phyloP scores from a whole-genome alignment of 2,888 invertebrate species.

The Xestobium rufovillosum region DNA sequence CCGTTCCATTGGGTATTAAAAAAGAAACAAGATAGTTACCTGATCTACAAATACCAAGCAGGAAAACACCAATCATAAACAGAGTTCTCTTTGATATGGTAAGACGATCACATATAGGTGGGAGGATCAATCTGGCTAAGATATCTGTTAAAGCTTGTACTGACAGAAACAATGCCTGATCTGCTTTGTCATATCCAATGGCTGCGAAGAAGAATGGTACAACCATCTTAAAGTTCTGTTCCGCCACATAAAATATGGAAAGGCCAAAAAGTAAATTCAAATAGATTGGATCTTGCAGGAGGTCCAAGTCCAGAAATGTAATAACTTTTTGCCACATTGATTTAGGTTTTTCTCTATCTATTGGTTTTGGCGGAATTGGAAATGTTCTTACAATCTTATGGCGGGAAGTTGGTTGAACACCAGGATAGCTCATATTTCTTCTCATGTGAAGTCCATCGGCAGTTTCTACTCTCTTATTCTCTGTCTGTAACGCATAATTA shows the following conservation, averaged over 20 bases:
- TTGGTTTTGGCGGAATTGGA: slow-evolving; percentile 24
- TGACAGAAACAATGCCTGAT: slow-evolving; percentile 66
- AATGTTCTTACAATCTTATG: slow-evolving; percentile 32
- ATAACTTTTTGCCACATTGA: slow-evolving; percentile 44
- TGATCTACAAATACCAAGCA: slow-evolving; percentile 64
- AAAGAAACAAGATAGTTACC: slow-evolving; percentile 59
- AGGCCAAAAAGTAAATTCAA: slow-evolving; percentile 65
- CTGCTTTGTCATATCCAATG: slow-evolving; percentile 47
- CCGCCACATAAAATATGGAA: slow-evolving; percentile 67
- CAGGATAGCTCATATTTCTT: slow-evolving; percentile 41
- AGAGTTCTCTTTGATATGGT: slow-evolving; percentile 60
- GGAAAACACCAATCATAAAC: slow-evolving; percentile 63
- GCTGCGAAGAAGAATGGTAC: slow-evolving; percentile 34
- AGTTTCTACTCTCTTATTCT: background rate
- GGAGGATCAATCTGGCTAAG: slow-evolving; percentile 61
- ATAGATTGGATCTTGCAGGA: slow-evolving; percentile 65
- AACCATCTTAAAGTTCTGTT: slow-evolving; percentile 58
- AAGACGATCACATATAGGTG: slow-evolving; percentile 63
- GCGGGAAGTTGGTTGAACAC: slow-evolving; percentile 35
- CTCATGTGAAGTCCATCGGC: slow-evolving; percentile 28
- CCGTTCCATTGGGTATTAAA: too few relatives aligned
- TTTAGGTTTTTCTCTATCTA: slow-evolving; percentile 30
- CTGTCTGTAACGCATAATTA: too few relatives aligned
- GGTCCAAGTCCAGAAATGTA: slow-evolving; percentile 61
- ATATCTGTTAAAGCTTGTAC: slow-evolving; percentile 70